phyloP scores from a whole-genome alignment of 2,888 invertebrate genomes.

The Meloe dianella region DNA sequence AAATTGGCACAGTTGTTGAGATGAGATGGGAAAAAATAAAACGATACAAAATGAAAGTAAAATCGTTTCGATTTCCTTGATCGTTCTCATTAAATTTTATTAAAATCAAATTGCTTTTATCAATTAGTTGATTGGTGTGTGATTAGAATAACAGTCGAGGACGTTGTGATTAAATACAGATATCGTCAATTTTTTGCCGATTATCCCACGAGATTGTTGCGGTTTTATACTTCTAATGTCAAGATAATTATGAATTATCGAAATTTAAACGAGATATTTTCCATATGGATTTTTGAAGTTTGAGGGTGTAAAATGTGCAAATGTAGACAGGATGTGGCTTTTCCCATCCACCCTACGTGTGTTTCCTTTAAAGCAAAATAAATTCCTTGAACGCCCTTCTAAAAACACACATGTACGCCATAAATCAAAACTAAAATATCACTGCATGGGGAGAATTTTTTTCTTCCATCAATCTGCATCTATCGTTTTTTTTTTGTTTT shows the following conservation, averaged over 20 bases:
- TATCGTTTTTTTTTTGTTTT: background rate
- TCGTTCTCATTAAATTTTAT: background rate
- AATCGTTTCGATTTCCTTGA: constrained; percentile 35
- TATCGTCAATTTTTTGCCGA: background rate
- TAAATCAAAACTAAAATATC: constrained; percentile 19
- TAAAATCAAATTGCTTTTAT: background rate
- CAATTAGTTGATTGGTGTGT: background rate
- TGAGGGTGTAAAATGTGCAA: background rate
- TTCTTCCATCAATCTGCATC: constrained; percentile 1
- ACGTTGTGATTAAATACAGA: background rate
- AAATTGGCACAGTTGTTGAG: constrained; percentile 26
- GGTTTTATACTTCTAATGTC: background rate
- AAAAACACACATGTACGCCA: constrained; percentile 24
- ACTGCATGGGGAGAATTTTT: background rate
- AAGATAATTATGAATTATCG: background rate
- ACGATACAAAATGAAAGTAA: constrained; percentile 50
- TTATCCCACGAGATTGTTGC: background rate
- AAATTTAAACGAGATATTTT: background rate
- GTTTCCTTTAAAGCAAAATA: constrained; percentile 21
- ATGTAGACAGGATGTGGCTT: constrained; percentile 21
- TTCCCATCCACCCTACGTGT: constrained; percentile 18
- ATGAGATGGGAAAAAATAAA: constrained; percentile 21
- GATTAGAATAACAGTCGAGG: no score
- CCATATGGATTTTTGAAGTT: background rate
- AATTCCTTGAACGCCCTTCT: constrained; percentile 24